Evolutionary conservation across 2,888 invertebrate genomes (phyloP), one percentile per base, ranked within the genome.

Genomic region (Parascotia fuliginaria): DNA sequence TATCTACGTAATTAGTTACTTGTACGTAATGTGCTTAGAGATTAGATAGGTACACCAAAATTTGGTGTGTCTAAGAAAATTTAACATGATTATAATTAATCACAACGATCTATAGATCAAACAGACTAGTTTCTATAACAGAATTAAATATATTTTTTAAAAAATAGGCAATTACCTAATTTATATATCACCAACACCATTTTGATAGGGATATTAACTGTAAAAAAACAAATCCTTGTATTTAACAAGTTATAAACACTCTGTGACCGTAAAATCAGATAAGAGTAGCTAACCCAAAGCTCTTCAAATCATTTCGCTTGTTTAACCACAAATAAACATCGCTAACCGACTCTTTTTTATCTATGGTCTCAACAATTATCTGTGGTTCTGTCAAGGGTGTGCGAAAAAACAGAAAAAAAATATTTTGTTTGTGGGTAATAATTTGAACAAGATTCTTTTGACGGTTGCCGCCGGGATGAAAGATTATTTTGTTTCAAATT

Each of bases 381-480:
- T 80, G 34, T 72, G 70, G 70, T 77, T 83, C 70, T 85, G 75
- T 82, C 77, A 87, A 85, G 85, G 75, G 80, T 75, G 85, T 88
- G 91, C 84, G 89, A 91, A 88, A 85, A 65, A 75, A 51, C 57
- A 55, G n/a, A n/a, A n/a, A 53, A 58, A 60, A 56, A 55, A 48
- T 41, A 46, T 64, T 64, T 19, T 19, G 3, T 3, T 3, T 24
- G 11, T 37, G n/a, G 19, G 15, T 29, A 29, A n/a, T n/a, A n/a
- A n/a, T 31, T 40, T 44, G 31, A 19, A 41, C 1, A 13, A 2
- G 15, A n/a, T 36, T 61, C 85, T 83, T 84, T 89, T 87, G 89
- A 77, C 81, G 81, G 82, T 46, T 60, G 78, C 89, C 87, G 89
- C 70, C 79, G 77, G 79, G 57, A 65, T 56, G 42, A 73, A 67